phyloP scores from a whole-genome alignment of 2,797 vertebrate species.

The Peromyscus nudipes region DNA sequence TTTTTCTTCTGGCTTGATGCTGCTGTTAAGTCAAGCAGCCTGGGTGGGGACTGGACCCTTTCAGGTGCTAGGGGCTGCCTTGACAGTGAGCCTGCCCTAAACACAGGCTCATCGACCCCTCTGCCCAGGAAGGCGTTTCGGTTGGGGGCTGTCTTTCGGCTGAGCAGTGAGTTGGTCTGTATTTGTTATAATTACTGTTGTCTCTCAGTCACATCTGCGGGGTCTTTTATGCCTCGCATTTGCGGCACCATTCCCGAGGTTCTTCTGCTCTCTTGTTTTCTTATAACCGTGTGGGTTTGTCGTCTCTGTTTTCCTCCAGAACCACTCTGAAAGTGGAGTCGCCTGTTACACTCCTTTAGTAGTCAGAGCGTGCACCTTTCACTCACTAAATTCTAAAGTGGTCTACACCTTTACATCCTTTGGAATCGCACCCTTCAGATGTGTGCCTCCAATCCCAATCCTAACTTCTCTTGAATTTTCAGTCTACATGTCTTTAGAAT shows the following conservation, averaged over 20 bases:
- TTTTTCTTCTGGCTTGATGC: neutral
- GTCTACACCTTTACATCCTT: too few species aligned
- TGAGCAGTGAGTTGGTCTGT: too few species aligned
- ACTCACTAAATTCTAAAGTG: neutral
- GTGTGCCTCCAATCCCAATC: neutral
- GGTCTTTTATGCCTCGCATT: neutral
- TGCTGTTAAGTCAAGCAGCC: neutral
- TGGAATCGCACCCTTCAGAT: neutral
- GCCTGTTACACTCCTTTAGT: neutral
- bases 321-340: neutral
- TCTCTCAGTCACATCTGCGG: neutral
- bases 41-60: neutral
- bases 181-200: neutral
- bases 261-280: conserved; percentile 27
- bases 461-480: neutral
- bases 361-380: fast-evolving
- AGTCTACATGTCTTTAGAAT: neutral
- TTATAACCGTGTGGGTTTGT: neutral
- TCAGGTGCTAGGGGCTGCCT: neutral
- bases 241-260: neutral
- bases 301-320: neutral
- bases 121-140: neutral
- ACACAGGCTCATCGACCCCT: neutral
- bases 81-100: neutral
- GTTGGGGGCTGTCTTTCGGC: neutral